A percentile compares a stretch with the other conserved stretches of the same genome.
Evolutionary conservation across 30 jellyfish, hydroid and myxozoan species (phyloP).

Genomic region (Chrysaora quinquecirrha): DNA sequence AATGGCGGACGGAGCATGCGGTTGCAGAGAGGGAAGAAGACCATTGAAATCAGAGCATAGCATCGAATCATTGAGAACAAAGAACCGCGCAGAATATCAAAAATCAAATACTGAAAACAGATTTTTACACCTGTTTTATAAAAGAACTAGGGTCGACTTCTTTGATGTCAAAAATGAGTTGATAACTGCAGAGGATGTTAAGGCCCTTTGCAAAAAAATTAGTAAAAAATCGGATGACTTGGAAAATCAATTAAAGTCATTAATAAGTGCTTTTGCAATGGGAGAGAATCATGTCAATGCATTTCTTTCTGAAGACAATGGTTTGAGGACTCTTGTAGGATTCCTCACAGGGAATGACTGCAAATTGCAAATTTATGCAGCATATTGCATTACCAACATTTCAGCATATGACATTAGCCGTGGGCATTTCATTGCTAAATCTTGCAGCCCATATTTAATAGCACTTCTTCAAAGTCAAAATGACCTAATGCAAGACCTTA

Average conservation of each 20-base stretch:
- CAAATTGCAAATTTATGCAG: slow-evolving; percentile 84
- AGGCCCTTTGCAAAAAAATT: slow-evolving; percentile 33
- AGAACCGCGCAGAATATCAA: slow-evolving; percentile 11
- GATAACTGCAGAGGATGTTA: slow-evolving; percentile 48
- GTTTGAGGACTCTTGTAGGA: slow-evolving; percentile 69
- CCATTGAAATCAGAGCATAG: neutral
- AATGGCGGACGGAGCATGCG: neutral
- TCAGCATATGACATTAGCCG: slow-evolving; percentile 67
- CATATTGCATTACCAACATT: slow-evolving; percentile 85
- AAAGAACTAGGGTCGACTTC: slow-evolving; percentile 43
- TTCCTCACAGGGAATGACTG: slow-evolving; percentile 81
- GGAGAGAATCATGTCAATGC: slow-evolving; percentile 54
- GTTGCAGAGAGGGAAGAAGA: slow-evolving; percentile 1
- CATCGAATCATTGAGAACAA: slow-evolving; percentile 9
- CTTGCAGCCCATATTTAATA: slow-evolving; percentile 82
- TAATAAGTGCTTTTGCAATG: slow-evolving; percentile 62
- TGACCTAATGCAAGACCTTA: slow-evolving; percentile 59
- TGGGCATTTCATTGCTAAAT: slow-evolving; percentile 56
- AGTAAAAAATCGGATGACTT: slow-evolving; percentile 28
- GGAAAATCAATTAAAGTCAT: slow-evolving; percentile 28
- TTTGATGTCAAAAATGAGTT: neutral
- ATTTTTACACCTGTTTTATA: slow-evolving; percentile 29
- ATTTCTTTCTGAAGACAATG: slow-evolving; percentile 66
- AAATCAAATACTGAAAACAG: neutral
- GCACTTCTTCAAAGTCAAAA: slow-evolving; percentile 80